A percentile compares a stretch with the other conserved stretches of the same genome.
These are phyloP conservation scores for Sycophila sp. DNA, from an alignment of 1,140 invertebrate genomes.

Conservation along the genomic window DNA sequence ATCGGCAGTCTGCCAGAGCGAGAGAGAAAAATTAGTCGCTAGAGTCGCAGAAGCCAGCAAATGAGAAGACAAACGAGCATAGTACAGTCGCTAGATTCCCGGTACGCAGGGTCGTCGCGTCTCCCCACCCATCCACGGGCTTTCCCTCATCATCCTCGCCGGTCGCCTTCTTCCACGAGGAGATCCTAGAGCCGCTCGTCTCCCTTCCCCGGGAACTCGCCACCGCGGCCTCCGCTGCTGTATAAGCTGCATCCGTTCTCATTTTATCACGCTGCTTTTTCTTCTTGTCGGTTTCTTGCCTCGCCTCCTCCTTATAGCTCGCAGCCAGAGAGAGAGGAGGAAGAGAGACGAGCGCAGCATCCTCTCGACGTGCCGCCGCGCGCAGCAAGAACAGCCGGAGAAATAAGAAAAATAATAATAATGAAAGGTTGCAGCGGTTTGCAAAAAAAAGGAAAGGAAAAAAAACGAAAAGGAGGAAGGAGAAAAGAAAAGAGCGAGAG, in stretches of 20 bases:
- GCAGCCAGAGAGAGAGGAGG: neutral
- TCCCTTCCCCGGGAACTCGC: neutral
- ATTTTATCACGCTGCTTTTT: slow-evolving; percentile 37
- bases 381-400: neutral
- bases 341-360: neutral
- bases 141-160: neutral
- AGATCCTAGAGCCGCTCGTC: too few relatives aligned
- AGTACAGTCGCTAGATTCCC: slow-evolving; percentile 53
- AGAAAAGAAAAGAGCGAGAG: neutral
- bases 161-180: neutral
- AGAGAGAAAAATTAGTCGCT: neutral
- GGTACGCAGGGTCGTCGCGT: slow-evolving; percentile 46
- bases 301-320: neutral
- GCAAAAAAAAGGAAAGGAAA: too few relatives aligned
- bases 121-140: too few relatives aligned
- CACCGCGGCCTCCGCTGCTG: neutral
- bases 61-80: slow-evolving; percentile 13
- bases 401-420: slow-evolving; percentile 20
- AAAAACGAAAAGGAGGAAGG: too few relatives aligned
- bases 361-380: too few relatives aligned
- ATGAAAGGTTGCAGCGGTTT: slow-evolving; percentile 20
- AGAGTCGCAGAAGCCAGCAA: neutral
- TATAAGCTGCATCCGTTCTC: slow-evolving; percentile 28
- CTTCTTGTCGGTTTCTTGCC: slow-evolving; percentile 17
- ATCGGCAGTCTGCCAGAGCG: too few relatives aligned